Conservation (phyloP, 35 echinoderm and acorn worm genomes). For the Nesometra sesokonis region DNA sequence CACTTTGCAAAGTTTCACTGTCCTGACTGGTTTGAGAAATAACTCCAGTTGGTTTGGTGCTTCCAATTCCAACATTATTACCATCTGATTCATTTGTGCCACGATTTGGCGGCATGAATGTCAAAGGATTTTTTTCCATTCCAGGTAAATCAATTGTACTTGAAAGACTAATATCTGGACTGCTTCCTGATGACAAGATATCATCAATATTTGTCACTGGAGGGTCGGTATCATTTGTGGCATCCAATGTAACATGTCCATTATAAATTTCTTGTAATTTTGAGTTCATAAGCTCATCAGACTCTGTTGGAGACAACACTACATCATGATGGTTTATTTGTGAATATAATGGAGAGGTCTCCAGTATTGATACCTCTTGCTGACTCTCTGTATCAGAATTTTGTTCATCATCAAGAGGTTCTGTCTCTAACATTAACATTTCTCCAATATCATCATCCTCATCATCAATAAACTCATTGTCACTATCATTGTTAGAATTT, state of each 20-base stretch:
- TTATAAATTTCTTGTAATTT: neutral
- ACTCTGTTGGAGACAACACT: neutral
- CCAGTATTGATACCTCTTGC: constrained; percentile 14
- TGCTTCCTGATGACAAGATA: constrained; percentile 23
- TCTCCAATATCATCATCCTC: constrained; percentile 61
- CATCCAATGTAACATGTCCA: neutral
- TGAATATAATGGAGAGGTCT: neutral
- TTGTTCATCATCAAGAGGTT: constrained; percentile 47
- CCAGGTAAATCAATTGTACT: neutral
- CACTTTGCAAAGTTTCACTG: neutral
- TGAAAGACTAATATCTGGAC: neutral
- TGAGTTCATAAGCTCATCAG: neutral
- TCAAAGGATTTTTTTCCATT: neutral
- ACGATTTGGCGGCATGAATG: too few relatives aligned
- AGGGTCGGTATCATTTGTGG: constrained; percentile 17
- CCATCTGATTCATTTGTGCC: too few relatives aligned
- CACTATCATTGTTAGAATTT: neutral
- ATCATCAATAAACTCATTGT: constrained; percentile 11
- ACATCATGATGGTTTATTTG: neutral
- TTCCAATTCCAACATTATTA: too few relatives aligned
- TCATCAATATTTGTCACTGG: constrained; percentile 71
- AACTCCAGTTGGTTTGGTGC: too few relatives aligned
- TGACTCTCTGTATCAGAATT: constrained; percentile 6
- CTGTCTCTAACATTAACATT: constrained; percentile 68
- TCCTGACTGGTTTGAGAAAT: neutral